phyloP scores from a whole-genome alignment of 1,140 invertebrate genomes.

The Manduca sexta region DNA sequence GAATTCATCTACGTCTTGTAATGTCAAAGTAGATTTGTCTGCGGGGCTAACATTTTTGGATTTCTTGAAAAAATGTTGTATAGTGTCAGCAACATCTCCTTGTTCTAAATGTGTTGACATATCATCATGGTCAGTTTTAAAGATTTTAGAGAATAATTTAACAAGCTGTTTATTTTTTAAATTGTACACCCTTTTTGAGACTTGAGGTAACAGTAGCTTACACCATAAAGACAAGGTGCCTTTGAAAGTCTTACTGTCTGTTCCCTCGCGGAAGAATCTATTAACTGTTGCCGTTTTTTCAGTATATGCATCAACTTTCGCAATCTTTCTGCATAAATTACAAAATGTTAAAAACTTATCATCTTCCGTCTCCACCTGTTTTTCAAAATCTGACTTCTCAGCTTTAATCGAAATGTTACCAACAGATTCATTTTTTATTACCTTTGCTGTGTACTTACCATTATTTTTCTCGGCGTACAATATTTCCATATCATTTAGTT shows the following conservation, averaged over 20 bases:
- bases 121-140: slow-evolving; percentile 81
- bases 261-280: slow-evolving; percentile 79
- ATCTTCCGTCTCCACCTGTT: slow-evolving; percentile 71
- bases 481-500: slow-evolving; percentile 76
- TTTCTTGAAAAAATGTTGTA: slow-evolving; percentile 85
- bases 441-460: slow-evolving; percentile 61
- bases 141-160: slow-evolving; percentile 90
- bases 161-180: slow-evolving; percentile 93
- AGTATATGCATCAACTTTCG: slow-evolving; percentile 84
- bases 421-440: slow-evolving; percentile 46
- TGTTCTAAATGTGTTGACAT: slow-evolving; percentile 92
- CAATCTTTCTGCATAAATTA: slow-evolving; percentile 83
- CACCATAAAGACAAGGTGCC: slow-evolving; percentile 89
- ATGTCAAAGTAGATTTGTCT: slow-evolving; percentile 80
- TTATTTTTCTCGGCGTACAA: slow-evolving; percentile 67
- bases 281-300: slow-evolving; percentile 86
- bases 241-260: slow-evolving; percentile 79
- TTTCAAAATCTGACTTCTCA: background rate
- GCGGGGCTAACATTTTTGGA: slow-evolving; percentile 76
- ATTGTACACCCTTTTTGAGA: slow-evolving; percentile 92
- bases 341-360: slow-evolving; percentile 86
- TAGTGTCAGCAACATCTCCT: slow-evolving; percentile 92
- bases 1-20: slow-evolving; percentile 88
- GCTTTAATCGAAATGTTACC: background rate
- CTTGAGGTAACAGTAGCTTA: slow-evolving; percentile 87